A percentile compares a stretch with the other conserved stretches of the same genome.
phyloP scores from a whole-genome alignment of 1,140 invertebrate species.

The Zaprionus ghesquierei region DNA sequence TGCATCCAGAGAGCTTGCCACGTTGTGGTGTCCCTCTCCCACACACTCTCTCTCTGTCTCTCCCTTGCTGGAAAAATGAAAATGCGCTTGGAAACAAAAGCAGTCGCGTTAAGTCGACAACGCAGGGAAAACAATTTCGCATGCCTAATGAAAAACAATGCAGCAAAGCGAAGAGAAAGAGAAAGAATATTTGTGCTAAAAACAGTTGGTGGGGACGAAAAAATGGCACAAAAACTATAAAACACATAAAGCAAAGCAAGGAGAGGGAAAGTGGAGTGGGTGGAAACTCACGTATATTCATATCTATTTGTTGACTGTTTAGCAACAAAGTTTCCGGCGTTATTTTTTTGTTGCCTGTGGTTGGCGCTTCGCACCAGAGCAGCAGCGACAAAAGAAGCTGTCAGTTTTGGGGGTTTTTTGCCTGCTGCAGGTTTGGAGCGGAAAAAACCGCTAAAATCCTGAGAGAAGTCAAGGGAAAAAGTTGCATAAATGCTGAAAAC shows the following conservation, averaged over 20 bases:
- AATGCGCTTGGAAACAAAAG: conserved; percentile 47
- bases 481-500: conserved; percentile 42
- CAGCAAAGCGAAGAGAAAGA: conserved; percentile 17
- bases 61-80: conserved; percentile 12
- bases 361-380: conserved; percentile 32
- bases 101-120: conserved; percentile 58
- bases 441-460: conserved; percentile 16
- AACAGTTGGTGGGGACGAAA: conserved; percentile 19
- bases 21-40: background rate
- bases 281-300: conserved; percentile 36
- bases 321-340: conserved; percentile 61
- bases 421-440: background rate
- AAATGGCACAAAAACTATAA: conserved; percentile 33
- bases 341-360: conserved; percentile 43
- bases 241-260: background rate
- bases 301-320: conserved; percentile 64
- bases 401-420: conserved; percentile 39
- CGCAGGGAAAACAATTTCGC: conserved; percentile 63
- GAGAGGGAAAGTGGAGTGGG: background rate
- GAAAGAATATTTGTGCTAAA: conserved; percentile 26
- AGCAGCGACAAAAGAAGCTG: conserved; percentile 60
- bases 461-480: conserved; percentile 20
- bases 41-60: background rate
- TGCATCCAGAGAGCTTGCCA: conserved; percentile 20
- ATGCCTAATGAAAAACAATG: conserved; percentile 66